phyloP scores from a whole-genome alignment of 2,888 invertebrate species.

The Drosophila multiciliata region DNA sequence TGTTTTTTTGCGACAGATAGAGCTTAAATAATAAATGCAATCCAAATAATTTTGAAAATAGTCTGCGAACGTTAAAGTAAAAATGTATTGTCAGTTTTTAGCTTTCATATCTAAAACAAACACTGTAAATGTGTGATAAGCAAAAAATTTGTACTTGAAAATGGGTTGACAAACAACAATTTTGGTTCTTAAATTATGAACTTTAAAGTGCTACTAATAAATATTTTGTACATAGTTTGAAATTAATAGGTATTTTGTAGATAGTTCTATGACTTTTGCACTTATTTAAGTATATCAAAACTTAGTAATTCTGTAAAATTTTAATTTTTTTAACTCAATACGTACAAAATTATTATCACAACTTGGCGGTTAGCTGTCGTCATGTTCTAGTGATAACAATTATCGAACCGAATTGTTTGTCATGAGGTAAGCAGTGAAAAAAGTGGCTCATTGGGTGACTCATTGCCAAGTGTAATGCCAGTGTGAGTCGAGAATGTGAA shows the following conservation, averaged over 20 bases:
- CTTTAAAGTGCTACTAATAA: not conserved
- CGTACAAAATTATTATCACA: slow-evolving; percentile 20
- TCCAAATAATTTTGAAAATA: slow-evolving; percentile 22
- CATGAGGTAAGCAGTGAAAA: slow-evolving; percentile 51
- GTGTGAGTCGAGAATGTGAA: not conserved
- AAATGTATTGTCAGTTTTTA: not conserved
- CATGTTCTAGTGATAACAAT: slow-evolving; percentile 49
- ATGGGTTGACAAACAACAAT: not conserved
- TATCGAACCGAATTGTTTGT: slow-evolving; percentile 41
- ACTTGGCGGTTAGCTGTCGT: slow-evolving; percentile 33
- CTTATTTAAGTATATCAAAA: not conserved
- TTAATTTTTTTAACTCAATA: not conserved
- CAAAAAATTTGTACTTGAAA: not conserved
- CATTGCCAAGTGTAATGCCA: slow-evolving; percentile 18
- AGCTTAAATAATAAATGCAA: slow-evolving; percentile 6
- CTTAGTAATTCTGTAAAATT: not conserved
- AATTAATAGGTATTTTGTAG: not conserved
- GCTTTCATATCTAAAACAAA: slow-evolving; percentile 38
- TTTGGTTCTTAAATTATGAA: not conserved
- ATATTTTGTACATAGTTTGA: not conserved
- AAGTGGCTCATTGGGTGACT: slow-evolving; percentile 28
- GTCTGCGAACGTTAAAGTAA: not conserved
- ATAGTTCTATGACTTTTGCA: not conserved
- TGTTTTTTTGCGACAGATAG: not conserved
- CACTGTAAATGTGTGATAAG: slow-evolving; percentile 31